phyloP scores from a whole-genome alignment of 2,113 vertebrate species.

The Dendrocopos noguchii region DNA sequence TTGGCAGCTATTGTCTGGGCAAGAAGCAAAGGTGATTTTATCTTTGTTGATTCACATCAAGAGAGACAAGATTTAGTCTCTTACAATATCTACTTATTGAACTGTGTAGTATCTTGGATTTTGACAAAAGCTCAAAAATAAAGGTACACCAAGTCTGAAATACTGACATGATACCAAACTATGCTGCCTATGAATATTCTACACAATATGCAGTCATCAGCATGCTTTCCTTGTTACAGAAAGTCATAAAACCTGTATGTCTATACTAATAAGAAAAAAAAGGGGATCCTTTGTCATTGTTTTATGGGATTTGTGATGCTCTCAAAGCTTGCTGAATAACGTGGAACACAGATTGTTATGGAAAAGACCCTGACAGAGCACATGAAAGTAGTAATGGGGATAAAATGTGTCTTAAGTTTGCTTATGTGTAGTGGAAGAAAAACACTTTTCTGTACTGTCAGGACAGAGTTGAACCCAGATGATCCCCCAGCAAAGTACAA shows the following conservation, averaged over 20 bases:
- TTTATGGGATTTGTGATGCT: background rate
- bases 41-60: too few species aligned
- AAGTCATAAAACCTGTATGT: background rate
- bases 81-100: background rate
- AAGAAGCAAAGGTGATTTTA: too few species aligned
- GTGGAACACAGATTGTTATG: background rate
- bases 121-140: background rate
- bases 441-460: background rate
- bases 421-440: background rate
- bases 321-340: background rate
- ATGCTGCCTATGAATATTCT: background rate
- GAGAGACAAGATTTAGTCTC: too few species aligned
- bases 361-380: background rate
- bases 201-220: background rate
- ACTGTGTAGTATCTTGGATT: background rate
- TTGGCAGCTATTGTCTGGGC: too few species aligned
- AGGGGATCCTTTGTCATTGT: background rate
- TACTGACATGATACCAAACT: background rate
- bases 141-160: background rate
- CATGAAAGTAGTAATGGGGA: background rate
- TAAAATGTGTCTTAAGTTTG: background rate
- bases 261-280: background rate
- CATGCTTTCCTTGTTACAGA: background rate
- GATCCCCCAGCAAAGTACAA: background rate
- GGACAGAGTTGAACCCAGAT: background rate